These are phyloP conservation scores for Sebastes iracundus DNA, from an alignment of 2,797 vertebrate genomes.

Conservation along the genomic window DNA sequence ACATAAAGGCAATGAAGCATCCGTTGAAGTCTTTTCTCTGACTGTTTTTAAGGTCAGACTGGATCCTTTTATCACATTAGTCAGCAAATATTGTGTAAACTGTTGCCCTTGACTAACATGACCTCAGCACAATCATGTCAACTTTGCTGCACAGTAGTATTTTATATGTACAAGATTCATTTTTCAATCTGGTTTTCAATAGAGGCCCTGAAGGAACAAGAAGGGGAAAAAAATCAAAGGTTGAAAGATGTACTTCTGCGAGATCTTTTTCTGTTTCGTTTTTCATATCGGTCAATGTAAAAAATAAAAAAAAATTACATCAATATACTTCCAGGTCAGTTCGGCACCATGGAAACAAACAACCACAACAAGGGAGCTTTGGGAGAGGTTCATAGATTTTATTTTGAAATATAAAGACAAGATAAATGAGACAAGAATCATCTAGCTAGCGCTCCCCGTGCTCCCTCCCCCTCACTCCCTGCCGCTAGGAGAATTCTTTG, in stretches of 20 bases:
- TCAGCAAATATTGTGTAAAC: not conserved
- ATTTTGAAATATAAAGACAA: not conserved
- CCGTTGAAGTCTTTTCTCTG: not conserved
- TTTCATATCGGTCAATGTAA: not conserved
- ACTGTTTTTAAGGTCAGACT: not conserved
- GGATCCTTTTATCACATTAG: not conserved
- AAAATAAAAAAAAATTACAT: not conserved
- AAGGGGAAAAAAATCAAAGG: no score
- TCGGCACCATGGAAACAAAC: not conserved
- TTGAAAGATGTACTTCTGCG: no score
- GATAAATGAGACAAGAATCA: not conserved
- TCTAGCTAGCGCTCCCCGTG: not conserved
- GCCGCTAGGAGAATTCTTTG: rapidly evolving
- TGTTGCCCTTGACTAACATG: not conserved
- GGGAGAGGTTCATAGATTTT: not conserved
- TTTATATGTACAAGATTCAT: not conserved
- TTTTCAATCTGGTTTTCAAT: not conserved
- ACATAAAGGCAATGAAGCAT: not conserved
- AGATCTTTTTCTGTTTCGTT: not conserved
- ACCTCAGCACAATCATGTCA: not conserved
- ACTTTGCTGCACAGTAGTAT: not conserved
- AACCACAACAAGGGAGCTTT: not conserved
- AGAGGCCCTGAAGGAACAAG: no score
- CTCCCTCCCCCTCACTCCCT: no score
- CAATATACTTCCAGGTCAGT: not conserved